Evolutionary conservation across 2,797 vertebrate species (phyloP), one percentile per base, ranked within the genome.

Genomic region (Epinephelus coioides): DNA sequence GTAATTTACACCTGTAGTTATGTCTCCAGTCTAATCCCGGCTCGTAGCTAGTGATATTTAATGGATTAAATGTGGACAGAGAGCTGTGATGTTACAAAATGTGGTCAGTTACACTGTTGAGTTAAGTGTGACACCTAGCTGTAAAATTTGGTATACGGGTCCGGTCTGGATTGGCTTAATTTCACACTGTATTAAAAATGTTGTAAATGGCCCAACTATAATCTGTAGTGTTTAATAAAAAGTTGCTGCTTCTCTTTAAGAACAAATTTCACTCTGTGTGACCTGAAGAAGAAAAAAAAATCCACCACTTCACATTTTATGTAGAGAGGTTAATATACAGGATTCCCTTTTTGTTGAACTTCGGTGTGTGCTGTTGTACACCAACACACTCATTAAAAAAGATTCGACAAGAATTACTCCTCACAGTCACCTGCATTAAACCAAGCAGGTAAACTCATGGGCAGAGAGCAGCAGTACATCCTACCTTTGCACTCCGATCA

Each of bases 391-490:
- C 84, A 84, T 92, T 90, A 84, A 86, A 89, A 74, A 77, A 65
- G 56, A 73, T 70, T 70, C 71, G 23, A 38, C 54, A 73, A 64
- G 73, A 90, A 85, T 81, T 81, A 72, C 86, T 51, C 83, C 55
- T 83, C 71, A 59, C 76, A 49, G 63, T 88, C 81, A 79, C 89
- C 82, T 88, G 76, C 57, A 86, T 93, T 88, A 84, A 84, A 89
- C 30, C 80, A 51, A 76, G 62, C 79, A 84, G 75, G 70, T 80
- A 67, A 80, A 84, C 74, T 63, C 59, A 12, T 25, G 69, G 43
- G 72, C 68, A 81, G 78, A 82, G 65, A 86, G 76, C 51, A 85
- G 76, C 67, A 7, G 63, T 73, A 82, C 80, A 78, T 86, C 69
- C 75, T 81, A 68, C 85, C 79, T 87, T 85, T 93, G 79, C 82